Evolutionary conservation across 2,113 vertebrate genomes (phyloP), one percentile per base, ranked within the genome.

Genomic region (Cairina moschata): DNA sequence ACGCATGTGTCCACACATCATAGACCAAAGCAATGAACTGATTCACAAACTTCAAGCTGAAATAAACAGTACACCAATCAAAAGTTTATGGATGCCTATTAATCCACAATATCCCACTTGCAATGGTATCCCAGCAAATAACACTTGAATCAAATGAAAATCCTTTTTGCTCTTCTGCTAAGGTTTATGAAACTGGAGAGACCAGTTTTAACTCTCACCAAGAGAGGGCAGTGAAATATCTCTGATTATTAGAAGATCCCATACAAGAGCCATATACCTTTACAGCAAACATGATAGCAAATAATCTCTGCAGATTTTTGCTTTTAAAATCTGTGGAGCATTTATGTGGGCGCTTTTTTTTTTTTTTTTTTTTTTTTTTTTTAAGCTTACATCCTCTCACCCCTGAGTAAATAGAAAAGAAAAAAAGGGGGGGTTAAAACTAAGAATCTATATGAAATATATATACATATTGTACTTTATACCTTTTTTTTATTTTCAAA

Each of bases 171-270:
- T 88, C 26, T 81, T 38, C 16, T 23, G 28, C 32, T 58, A 65
- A 81, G 6, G 28, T 67, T 78, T 75, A 55, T 36, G 38, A 83
- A 85, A 72, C 28, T 12, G 13, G 42, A 69, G 36, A 54, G 12
- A 40, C 20, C 18, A 68, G 34, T 96, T 96, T 90, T 83, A 78
- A 40, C 28, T 94, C 60, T 78, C 69, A 96, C 95, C 96, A 72
- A 96, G 83, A 97, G 95, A 97, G 95, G 95, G 95, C 93, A 97
- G 90, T 95, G 95, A 93, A 84, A 96, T 93, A 91, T 93, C 68
- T 96, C 68, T 71, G 46, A 90, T 96, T 90, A 75, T 65, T 67
- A 71, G 18, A 93, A 42, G 28, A 78, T 63, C 26, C 52, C 26
- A 40, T 26, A 42, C 31, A 77, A 60, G 38, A 78, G 21, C 26